Percentiles rank a stretch among this genome's conserved stretches.
phyloP scores from a whole-genome alignment of 2,113 vertebrate species.

The Progne subis region DNA sequence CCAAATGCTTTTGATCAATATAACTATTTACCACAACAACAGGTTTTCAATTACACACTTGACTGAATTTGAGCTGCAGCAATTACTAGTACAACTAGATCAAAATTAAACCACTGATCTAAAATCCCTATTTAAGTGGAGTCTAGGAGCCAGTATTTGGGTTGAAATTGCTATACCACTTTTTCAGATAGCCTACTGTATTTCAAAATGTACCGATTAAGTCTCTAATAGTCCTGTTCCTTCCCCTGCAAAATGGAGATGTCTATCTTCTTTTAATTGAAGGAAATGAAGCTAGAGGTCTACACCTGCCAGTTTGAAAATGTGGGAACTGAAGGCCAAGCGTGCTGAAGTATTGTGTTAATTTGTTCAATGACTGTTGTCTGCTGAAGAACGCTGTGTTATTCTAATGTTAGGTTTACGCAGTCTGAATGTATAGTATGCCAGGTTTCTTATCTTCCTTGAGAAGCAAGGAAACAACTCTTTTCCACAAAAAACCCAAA shows the following conservation, averaged over 20 bases:
- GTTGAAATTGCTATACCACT: slow-evolving; percentile 11
- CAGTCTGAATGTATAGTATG: not conserved
- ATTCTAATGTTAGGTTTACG: not conserved
- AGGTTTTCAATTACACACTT: slow-evolving; percentile 84
- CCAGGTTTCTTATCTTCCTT: not conserved
- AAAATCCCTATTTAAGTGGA: slow-evolving; percentile 76
- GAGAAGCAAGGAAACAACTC: not conserved
- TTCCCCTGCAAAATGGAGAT: not conserved
- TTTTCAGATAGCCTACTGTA: not conserved
- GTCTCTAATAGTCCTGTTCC: not conserved
- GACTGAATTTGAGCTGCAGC: slow-evolving; percentile 76
- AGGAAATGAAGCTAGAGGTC: not conserved
- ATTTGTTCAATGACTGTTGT: not conserved
- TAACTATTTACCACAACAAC: slow-evolving; percentile 44
- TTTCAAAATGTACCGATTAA: not conserved
- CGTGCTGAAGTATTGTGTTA: not conserved
- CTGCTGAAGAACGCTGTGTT: not conserved
- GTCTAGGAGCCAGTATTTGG: slow-evolving; percentile 6
- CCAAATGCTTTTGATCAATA: slow-evolving; percentile 47
- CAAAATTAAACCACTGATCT: slow-evolving; percentile 79
- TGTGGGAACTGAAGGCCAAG: not conserved
- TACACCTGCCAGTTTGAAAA: not conserved
- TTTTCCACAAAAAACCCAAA: not conserved
- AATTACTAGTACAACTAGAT: slow-evolving; percentile 79
- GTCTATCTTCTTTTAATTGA: not conserved